phyloP scores from a whole-genome alignment of 2,797 vertebrate genomes.

The Graptemys geographica region DNA sequence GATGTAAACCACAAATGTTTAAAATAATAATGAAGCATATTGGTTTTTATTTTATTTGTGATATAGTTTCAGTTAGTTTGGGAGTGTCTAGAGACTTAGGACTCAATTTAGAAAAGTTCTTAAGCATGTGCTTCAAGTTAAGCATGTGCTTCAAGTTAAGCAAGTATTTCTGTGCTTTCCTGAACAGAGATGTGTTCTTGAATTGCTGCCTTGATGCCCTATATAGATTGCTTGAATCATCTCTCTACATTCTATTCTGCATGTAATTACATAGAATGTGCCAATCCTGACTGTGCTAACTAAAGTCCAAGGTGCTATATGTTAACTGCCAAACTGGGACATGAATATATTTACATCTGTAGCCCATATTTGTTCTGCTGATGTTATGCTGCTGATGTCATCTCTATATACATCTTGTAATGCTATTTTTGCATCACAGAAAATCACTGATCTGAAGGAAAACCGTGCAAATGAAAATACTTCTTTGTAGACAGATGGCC shows the following conservation, averaged over 20 bases:
- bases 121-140: background rate
- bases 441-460: slow-evolving; percentile 8
- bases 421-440: background rate
- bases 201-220: background rate
- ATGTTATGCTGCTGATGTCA: background rate
- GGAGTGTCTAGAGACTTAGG: background rate
- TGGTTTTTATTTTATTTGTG: background rate
- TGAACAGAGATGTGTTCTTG: background rate
- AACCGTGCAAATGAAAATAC: slow-evolving; percentile 14
- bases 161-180: background rate
- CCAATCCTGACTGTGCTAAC: background rate
- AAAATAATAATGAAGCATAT: background rate
- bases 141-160: background rate
- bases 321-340: background rate
- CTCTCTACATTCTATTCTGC: background rate
- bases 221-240: background rate
- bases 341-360: background rate
- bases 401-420: background rate
- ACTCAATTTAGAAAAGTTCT: background rate
- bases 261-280: background rate
- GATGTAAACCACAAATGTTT: background rate
- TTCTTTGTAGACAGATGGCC: background rate
- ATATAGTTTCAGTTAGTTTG: background rate
- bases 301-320: background rate
- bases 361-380: background rate